These are phyloP conservation scores for Empis stercorea DNA, from an alignment of 2,888 invertebrate genomes.

Conservation along the genomic window DNA sequence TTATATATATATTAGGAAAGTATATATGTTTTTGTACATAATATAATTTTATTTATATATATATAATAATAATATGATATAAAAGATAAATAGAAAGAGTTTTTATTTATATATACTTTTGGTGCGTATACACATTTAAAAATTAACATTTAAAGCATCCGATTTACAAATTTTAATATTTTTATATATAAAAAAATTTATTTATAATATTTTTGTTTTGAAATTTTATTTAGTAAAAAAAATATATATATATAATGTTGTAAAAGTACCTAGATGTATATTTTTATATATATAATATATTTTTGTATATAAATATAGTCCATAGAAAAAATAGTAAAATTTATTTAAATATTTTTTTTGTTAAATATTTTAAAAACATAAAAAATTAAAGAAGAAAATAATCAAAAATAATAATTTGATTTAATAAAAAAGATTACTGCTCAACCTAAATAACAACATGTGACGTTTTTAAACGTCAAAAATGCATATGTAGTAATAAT, in stretches of 20 bases:
- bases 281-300: not conserved
- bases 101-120: constrained; percentile 13
- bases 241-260: too few relatives aligned
- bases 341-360: too few relatives aligned
- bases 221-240: too few relatives aligned
- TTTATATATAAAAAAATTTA: too few relatives aligned
- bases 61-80: constrained; percentile 1
- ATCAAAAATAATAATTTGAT: too few relatives aligned
- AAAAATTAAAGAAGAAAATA: not conserved
- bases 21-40: too few relatives aligned
- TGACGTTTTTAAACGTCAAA: too few relatives aligned
- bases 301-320: not conserved
- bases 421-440: too few relatives aligned
- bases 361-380: too few relatives aligned
- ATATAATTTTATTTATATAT: not conserved
- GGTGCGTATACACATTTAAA: constrained; percentile 17
- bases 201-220: not conserved
- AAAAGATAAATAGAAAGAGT: constrained; percentile 17
- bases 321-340: not conserved
- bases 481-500: too few relatives aligned
- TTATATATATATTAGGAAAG: constrained; percentile 5
- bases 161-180: constrained; percentile 2
- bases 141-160: constrained; percentile 20
- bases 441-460: too few relatives aligned
- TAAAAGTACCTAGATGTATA: not conserved